phyloP scores from a whole-genome alignment of 2,113 vertebrate species.

The Ailuropoda melanoleuca region DNA sequence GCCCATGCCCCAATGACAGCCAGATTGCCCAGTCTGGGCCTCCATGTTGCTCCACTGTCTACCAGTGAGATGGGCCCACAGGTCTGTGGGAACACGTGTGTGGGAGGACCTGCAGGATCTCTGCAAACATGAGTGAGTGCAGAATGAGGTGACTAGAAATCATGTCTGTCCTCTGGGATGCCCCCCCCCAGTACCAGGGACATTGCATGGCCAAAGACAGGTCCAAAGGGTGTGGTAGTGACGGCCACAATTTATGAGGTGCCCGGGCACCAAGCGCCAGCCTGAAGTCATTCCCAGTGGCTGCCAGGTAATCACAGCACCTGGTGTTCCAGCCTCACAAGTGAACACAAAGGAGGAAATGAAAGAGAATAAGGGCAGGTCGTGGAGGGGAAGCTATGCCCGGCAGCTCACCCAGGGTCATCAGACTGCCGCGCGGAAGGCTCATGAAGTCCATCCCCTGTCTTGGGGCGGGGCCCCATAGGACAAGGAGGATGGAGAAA shows the following conservation, averaged over 20 bases:
- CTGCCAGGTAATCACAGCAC: background rate
- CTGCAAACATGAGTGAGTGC: fast-evolving
- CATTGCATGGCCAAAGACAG: background rate
- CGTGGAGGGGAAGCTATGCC: background rate
- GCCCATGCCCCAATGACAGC: fast-evolving
- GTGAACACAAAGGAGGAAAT: background rate
- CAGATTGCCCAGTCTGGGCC: background rate
- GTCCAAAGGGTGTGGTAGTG: background rate
- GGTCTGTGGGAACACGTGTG: fast-evolving
- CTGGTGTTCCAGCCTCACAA: background rate
- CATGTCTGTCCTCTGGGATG: background rate
- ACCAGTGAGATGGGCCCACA: too few relatives aligned
- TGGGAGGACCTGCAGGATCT: background rate
- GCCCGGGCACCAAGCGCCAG: too few relatives aligned
- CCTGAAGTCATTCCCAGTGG: background rate
- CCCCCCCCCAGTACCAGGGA: background rate
- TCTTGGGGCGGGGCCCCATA: fast-evolving
- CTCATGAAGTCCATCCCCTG: background rate
- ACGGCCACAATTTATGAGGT: background rate
- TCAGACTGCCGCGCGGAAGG: background rate
- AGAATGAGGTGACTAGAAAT: background rate
- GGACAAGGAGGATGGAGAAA: background rate
- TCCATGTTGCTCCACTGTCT: background rate
- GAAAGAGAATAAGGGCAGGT: background rate
- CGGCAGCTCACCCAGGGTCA: background rate